Evolutionary conservation across 2,888 invertebrate genomes (phyloP).

Genomic region (Argyresthia albistria): DNA sequence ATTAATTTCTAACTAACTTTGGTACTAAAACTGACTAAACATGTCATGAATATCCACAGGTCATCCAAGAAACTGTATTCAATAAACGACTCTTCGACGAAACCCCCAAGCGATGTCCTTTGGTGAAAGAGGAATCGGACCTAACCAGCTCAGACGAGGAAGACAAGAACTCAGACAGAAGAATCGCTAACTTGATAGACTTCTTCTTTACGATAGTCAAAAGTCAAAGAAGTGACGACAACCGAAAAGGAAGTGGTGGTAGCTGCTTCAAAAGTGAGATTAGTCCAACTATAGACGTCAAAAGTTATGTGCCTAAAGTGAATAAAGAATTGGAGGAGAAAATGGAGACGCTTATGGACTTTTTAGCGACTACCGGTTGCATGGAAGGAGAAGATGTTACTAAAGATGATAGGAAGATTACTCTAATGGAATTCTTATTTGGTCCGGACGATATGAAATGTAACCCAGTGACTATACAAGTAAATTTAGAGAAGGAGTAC

Average conservation of each 20-base stretch:
- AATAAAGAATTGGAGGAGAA: slow-evolving; percentile 59
- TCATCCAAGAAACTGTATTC: slow-evolving; percentile 60
- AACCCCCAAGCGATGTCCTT: slow-evolving; percentile 43
- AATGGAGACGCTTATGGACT: slow-evolving; percentile 65
- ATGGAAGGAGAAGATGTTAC: slow-evolving; percentile 37
- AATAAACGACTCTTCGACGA: slow-evolving; percentile 37
- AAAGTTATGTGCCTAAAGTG: slow-evolving; percentile 33
- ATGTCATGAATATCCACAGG: slow-evolving; percentile 23
- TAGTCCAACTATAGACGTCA: slow-evolving; percentile 41
- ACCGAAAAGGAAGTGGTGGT: slow-evolving; percentile 51
- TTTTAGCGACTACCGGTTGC: slow-evolving; percentile 55
- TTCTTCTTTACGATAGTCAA: slow-evolving; percentile 67
- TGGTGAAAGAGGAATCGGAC: slow-evolving; percentile 60
- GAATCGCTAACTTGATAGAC: slow-evolving; percentile 60
- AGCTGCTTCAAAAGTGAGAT: slow-evolving; percentile 57
- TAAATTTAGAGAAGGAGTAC: slow-evolving; percentile 27
- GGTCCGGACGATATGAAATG: slow-evolving; percentile 40
- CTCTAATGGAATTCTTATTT: slow-evolving; percentile 62
- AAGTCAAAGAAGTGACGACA: slow-evolving; percentile 44
- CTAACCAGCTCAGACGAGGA: slow-evolving; percentile 48
- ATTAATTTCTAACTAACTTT: no score
- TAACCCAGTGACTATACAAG: slow-evolving; percentile 38
- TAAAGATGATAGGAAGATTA: slow-evolving; percentile 55
- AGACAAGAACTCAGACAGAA: slow-evolving; percentile 48
- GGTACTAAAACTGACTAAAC: not conserved